These are phyloP conservation scores for Eulemur rufifrons DNA, from an alignment of 2,113 vertebrate genomes.

Conservation along the genomic window DNA sequence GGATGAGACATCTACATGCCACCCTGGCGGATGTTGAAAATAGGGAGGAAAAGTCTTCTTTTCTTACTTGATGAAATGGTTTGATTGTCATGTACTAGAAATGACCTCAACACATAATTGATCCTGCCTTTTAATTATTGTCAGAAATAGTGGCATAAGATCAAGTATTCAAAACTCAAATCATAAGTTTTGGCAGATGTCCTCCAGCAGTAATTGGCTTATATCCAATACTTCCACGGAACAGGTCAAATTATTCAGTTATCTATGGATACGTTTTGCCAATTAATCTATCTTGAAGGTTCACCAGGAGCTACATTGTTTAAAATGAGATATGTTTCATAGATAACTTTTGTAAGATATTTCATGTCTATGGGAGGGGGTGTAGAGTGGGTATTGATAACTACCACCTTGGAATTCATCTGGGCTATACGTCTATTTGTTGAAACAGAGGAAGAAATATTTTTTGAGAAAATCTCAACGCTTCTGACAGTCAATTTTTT, in stretches of 20 bases:
- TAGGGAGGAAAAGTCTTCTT: not conserved
- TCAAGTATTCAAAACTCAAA: conserved; percentile 72
- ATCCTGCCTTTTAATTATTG: conserved; percentile 69
- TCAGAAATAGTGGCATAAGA: conserved; percentile 59
- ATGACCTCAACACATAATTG: conserved; percentile 65
- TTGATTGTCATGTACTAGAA: conserved; percentile 60
- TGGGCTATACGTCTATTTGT: conserved; percentile 6
- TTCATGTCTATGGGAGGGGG: not conserved
- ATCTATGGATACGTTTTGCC: conserved; percentile 61
- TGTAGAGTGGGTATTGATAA: not conserved
- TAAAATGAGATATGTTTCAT: conserved; percentile 58
- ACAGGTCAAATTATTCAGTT: conserved; percentile 66
- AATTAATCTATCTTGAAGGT: conserved; percentile 70
- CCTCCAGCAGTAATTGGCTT: conserved; percentile 51
- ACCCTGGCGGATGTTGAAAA: not conserved
- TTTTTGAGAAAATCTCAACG: not conserved
- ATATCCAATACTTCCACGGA: conserved; percentile 46
- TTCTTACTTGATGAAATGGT: not conserved
- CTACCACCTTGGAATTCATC: not conserved
- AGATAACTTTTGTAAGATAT: conserved; percentile 36
- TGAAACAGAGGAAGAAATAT: not conserved
- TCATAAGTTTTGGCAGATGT: conserved; percentile 68
- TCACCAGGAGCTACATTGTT: conserved; percentile 62
- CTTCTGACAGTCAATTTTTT: conserved; percentile 1
- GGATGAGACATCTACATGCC: not conserved